Conservation (phyloP, 2,888 invertebrate species). For the Amaurobius ferox region DNA sequence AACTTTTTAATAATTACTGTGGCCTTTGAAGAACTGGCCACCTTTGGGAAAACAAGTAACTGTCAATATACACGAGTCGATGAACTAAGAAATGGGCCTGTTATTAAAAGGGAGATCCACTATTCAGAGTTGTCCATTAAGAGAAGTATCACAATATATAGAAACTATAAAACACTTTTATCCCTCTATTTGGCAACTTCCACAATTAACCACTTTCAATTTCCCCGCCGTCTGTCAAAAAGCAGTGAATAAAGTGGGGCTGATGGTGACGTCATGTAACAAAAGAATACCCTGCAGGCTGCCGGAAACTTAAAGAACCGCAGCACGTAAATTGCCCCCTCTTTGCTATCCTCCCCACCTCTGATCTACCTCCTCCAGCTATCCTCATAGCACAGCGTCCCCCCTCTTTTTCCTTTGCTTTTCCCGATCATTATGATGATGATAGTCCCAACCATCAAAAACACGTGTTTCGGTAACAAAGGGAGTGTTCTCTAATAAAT, state of each 20-base stretch:
- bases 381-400: not conserved
- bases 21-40: too few species aligned
- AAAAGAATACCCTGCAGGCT: constrained; percentile 30
- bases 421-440: constrained; percentile 55
- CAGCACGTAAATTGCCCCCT: constrained; percentile 44
- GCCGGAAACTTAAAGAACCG: constrained; percentile 56
- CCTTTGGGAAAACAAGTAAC: too few species aligned
- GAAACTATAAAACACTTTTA: too few species aligned
- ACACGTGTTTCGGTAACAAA: constrained; percentile 62
- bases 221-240: not conserved
- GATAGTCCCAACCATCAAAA: constrained; percentile 61
- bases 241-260: not conserved
- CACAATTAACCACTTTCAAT: not conserved
- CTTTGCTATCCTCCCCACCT: constrained; percentile 7
- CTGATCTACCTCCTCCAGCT: constrained; percentile 8
- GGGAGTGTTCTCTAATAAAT: constrained; percentile 30
- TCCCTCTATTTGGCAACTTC: not conserved
- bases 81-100: too few species aligned
- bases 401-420: not conserved
- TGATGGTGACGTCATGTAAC: constrained; percentile 54
- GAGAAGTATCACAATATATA: too few species aligned
- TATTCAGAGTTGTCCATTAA: too few species aligned
- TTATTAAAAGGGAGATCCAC: too few species aligned
- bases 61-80: too few species aligned
- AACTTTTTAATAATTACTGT: too few species aligned